Base-by-base conservation (phyloP, 2,888 invertebrate species). In the Lumbricus terrestris region DNA sequence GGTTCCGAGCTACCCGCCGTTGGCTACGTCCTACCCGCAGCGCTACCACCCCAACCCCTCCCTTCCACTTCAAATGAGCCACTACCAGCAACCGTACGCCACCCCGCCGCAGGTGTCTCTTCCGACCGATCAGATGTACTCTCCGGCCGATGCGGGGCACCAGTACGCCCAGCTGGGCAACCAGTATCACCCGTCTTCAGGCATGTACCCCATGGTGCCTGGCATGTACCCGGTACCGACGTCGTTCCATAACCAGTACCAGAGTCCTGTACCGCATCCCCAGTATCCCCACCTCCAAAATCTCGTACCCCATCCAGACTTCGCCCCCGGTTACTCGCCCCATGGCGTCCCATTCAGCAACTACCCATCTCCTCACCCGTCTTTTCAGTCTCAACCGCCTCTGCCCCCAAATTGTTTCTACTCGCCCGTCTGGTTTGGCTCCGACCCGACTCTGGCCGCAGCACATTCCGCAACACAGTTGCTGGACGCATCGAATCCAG, bases 281-380 rank as follows among this genome's bases (percentile, higher is more conserved):
- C 91, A 89, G 47, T 90, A 89, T 42, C 83, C 90, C 42, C 90
- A 89, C 88, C 23, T 82, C 15, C 89, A 88, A 47, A 82, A 88
- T 88, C 85, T 82, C 37, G 37, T 85, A 15, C 85, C 35, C 85
- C 85, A 89, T 34, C 34, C 69, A 85, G 54, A 82, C 83, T 85
- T 83, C 16, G 35, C 88, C 18, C 34, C 34, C 37, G 47, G 37
- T 18, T 42, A 82, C 34, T 54, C 89, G 11, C 47, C 89, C 18
- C 89, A 90, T 18, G 40, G n/a, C 18, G 35, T 85, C 35, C 85
- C 33, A 16, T 85, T 35, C 15, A 35, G 11, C 20, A 37, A 85
- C 20, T 85, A 29, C 85, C 35, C 37, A 1, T 37, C 34, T 20
- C 85, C 85, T 16, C 85, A 35, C 35, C 34, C 85, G 34, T 6